Conservation (phyloP, 2,797 vertebrate genomes). For the Carapus acus region DNA sequence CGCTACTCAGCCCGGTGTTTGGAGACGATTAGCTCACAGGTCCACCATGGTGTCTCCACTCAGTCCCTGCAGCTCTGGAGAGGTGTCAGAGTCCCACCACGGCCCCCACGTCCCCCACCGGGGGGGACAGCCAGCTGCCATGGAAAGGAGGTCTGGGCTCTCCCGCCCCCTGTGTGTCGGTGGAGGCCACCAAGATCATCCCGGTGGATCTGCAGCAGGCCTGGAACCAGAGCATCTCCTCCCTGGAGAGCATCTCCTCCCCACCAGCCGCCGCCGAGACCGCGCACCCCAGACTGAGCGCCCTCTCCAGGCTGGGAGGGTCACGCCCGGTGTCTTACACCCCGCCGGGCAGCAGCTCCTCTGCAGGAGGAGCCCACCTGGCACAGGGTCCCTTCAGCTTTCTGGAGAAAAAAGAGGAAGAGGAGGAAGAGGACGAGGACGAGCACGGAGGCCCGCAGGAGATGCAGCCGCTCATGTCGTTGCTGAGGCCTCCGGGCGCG, state of each 20-base stretch:
- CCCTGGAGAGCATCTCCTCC: constrained; percentile 81
- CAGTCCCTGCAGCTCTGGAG: constrained; percentile 72
- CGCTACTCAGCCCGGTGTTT: too few species aligned
- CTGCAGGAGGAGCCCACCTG: constrained; percentile 68
- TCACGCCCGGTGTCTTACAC: constrained; percentile 53
- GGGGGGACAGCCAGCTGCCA: constrained; percentile 81
- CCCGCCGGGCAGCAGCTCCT: constrained; percentile 49
- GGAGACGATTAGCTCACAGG: too few species aligned
- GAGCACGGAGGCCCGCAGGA: constrained; percentile 64
- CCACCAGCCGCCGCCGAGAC: constrained; percentile 62
- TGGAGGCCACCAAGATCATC: constrained; percentile 92
- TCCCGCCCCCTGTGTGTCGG: constrained; percentile 84
- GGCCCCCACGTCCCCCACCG: constrained; percentile 73
- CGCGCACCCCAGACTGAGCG: constrained; percentile 59
- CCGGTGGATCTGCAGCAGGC: constrained; percentile 90
- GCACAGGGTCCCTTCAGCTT: constrained; percentile 38
- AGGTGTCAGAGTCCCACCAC: constrained; percentile 74
- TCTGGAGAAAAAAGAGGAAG: constrained; percentile 34
- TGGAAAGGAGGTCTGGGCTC: constrained; percentile 85
- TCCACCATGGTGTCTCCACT: constrained; percentile 1
- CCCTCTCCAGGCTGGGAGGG: constrained; percentile 55
- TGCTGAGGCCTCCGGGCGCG: constrained; percentile 60
- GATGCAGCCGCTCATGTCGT: constrained; percentile 83
- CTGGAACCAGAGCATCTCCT: constrained; percentile 97
- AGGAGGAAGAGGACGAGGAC: constrained; percentile 34